phyloP scores from a whole-genome alignment of 2,888 invertebrate genomes.

The Zelleria hepariella region DNA sequence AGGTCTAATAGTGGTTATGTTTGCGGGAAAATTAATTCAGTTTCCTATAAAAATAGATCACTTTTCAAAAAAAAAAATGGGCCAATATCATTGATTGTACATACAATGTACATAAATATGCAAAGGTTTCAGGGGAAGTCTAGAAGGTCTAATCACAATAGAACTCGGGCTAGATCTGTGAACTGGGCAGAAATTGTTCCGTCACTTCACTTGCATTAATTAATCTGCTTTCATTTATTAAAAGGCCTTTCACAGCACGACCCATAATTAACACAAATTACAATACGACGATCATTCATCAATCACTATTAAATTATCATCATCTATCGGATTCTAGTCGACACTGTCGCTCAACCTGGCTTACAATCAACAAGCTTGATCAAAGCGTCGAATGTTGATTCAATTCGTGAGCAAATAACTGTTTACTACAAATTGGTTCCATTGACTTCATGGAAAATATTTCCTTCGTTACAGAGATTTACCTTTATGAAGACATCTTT shows the following conservation, averaged over 20 bases:
- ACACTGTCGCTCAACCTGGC: too few relatives aligned
- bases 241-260: background rate
- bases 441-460: background rate
- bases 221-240: background rate
- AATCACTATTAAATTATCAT: background rate
- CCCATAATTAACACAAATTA: background rate
- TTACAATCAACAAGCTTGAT: background rate
- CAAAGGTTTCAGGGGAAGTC: too few relatives aligned
- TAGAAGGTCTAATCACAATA: too few relatives aligned
- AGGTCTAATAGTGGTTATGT: too few relatives aligned
- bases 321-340: too few relatives aligned
- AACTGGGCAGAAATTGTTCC: too few relatives aligned
- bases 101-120: too few relatives aligned
- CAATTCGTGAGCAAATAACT: background rate
- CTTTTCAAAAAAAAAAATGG: too few relatives aligned
- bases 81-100: too few relatives aligned
- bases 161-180: too few relatives aligned
- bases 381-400: background rate
- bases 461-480: background rate
- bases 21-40: too few relatives aligned
- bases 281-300: background rate
- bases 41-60: too few relatives aligned
- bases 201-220: background rate
- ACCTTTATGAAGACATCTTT: background rate
- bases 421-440: background rate